A percentile compares a stretch with the other conserved stretches of the same genome.
Conservation (phyloP, 2,113 vertebrate species). For the Festucalex cinctus region DNA sequence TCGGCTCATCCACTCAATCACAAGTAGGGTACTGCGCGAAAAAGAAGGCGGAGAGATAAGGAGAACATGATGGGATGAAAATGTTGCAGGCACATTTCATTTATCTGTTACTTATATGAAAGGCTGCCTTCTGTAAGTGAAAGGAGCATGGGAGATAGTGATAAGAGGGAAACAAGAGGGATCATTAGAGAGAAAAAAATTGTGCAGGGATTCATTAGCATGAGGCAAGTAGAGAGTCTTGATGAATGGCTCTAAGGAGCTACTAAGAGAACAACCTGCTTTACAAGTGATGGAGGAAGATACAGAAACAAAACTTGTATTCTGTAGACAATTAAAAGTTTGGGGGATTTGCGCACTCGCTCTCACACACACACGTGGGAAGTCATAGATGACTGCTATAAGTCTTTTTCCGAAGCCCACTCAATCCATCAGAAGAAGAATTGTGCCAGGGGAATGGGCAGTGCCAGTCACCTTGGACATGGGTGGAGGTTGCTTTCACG, state of each 20-base stretch:
- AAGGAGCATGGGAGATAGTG: constrained; percentile 44
- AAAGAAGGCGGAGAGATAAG: constrained; percentile 30
- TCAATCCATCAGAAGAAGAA: constrained; percentile 62
- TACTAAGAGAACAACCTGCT: constrained; percentile 32
- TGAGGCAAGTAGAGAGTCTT: constrained; percentile 36
- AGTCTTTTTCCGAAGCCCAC: constrained; percentile 45
- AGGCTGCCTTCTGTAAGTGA: constrained; percentile 47
- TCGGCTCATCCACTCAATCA: constrained; percentile 47
- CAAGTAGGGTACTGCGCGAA: constrained; percentile 14
- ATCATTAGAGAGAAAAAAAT: constrained; percentile 51
- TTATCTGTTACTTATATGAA: constrained; percentile 47
- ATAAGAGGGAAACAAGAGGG: constrained; percentile 55
- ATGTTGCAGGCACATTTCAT: constrained; percentile 48
- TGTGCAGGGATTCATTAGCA: constrained; percentile 55
- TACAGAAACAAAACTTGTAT: constrained; percentile 28
- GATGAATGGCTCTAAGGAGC: constrained; percentile 47
- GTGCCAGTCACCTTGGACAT: constrained; percentile 67
- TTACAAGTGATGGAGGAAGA: constrained; percentile 35
- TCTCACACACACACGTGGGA: constrained; percentile 6
- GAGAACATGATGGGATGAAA: constrained; percentile 36
- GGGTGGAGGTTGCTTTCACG: constrained; percentile 61
- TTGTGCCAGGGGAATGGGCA: constrained; percentile 50
- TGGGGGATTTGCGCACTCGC: background rate
- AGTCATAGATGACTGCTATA: constrained; percentile 14
- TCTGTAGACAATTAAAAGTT: constrained; percentile 40